phyloP scores from a whole-genome alignment of 2,888 invertebrate genomes.

The Zaprionus bogoriensis region DNA sequence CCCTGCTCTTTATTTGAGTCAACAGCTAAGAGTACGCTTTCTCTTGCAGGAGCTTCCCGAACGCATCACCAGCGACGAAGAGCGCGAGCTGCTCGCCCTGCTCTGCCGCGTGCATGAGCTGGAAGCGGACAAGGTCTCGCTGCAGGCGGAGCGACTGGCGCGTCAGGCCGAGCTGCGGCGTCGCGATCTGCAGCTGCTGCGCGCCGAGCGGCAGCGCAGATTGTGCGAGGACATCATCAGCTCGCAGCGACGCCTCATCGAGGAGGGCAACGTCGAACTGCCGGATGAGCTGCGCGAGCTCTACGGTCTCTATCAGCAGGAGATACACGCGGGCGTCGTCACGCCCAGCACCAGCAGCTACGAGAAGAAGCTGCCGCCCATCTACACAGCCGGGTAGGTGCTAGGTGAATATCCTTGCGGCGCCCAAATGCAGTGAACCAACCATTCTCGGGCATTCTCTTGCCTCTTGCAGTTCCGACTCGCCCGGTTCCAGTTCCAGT shows the following conservation, averaged over 20 bases:
- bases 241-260: conserved; percentile 91
- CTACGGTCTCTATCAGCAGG: conserved; percentile 92
- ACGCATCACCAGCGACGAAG: conserved; percentile 93
- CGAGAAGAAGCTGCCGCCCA: conserved; percentile 82
- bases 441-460: not conserved
- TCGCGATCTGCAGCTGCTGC: conserved; percentile 91
- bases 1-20: not conserved
- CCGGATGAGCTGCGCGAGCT: conserved; percentile 91
- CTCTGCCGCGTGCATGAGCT: conserved; percentile 96
- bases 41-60: conserved; percentile 88
- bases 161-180: conserved; percentile 93
- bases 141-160: conserved; percentile 93
- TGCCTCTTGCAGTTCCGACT: conserved; percentile 81
- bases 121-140: conserved; percentile 96
- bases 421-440: not conserved
- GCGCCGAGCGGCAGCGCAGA: conserved; percentile 92
- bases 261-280: conserved; percentile 88
- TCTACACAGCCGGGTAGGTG: conserved; percentile 82
- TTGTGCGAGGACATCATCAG: conserved; percentile 96
- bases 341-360: conserved; percentile 78
- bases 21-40: too few relatives aligned
- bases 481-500: conserved; percentile 82
- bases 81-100: conserved; percentile 91
- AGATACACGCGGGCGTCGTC: conserved; percentile 90
- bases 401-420: not conserved